Conservation (phyloP, 2,888 invertebrate genomes). For the Cheilosia scutellata region DNA sequence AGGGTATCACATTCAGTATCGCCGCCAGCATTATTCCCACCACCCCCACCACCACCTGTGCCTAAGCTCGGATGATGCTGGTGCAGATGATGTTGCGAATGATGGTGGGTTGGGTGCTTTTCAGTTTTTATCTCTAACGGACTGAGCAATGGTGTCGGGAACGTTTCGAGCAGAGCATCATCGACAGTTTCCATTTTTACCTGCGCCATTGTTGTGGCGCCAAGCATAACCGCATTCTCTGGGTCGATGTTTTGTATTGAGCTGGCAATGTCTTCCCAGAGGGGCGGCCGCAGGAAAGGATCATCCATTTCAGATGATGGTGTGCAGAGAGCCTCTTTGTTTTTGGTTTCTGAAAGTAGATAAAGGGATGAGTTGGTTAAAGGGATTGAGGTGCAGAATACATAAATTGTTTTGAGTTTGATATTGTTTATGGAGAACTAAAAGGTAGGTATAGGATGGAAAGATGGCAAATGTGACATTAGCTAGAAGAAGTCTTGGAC, state of each 20-base stretch:
- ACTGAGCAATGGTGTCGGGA: conserved; percentile 89
- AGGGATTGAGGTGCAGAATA: no score
- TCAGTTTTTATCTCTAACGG: conserved; percentile 93
- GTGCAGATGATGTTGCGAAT: conserved; percentile 80
- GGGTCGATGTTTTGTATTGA: conserved; percentile 96
- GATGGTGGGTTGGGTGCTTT: conserved; percentile 84
- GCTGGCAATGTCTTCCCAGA: conserved; percentile 96
- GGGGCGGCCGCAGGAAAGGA: conserved; percentile 93
- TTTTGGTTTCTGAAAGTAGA: conserved; percentile 82
- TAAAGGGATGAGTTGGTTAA: neutral
- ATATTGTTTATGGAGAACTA: no score
- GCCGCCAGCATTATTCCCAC: conserved; percentile 12
- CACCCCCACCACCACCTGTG: conserved; percentile 29
- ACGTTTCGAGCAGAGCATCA: conserved; percentile 86
- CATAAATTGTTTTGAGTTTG: no score
- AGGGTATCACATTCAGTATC: conserved; percentile 67
- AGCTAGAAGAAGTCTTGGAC: no score
- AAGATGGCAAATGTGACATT: no score
- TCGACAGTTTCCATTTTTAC: conserved; percentile 92
- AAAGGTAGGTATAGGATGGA: no score
- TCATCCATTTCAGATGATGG: conserved; percentile 87
- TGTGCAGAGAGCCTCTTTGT: conserved; percentile 83
- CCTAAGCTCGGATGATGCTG: conserved; percentile 83
- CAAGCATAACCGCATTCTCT: conserved; percentile 94
- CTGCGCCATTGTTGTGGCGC: conserved; percentile 86